phyloP scores from a whole-genome alignment of 2,113 vertebrate genomes.

The Chloropsis hardwickii region DNA sequence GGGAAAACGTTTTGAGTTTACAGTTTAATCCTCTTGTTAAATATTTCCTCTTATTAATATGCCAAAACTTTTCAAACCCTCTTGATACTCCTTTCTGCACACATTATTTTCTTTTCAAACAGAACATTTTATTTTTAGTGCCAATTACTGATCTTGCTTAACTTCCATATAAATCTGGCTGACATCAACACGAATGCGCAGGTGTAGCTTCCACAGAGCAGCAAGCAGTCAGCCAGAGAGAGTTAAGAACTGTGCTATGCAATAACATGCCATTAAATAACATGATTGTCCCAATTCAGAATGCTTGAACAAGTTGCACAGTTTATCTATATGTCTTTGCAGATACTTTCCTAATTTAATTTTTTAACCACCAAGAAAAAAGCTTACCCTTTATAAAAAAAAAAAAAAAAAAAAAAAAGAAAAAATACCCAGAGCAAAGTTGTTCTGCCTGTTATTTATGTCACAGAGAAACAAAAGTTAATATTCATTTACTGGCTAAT shows the following conservation, averaged over 20 bases:
- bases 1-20: neutral
- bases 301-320: neutral
- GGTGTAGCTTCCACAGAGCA: neutral
- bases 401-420: neutral
- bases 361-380: neutral
- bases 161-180: neutral
- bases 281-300: neutral
- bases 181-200: neutral
- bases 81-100: constrained; percentile 16
- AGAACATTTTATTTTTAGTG: constrained; percentile 17
- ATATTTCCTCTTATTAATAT: constrained; percentile 4
- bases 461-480: constrained; percentile 31
- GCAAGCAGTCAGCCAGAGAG: neutral
- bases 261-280: neutral
- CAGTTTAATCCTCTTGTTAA: constrained; percentile 11
- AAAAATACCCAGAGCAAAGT: neutral
- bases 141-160: neutral
- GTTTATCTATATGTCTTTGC: neutral
- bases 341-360: neutral
- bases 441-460: constrained; percentile 22
- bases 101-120: constrained; percentile 52
- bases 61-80: constrained; percentile 2
- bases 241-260: neutral
- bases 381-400: neutral
- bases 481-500: constrained; percentile 33